Evolutionary conservation across 2,113 vertebrate species (phyloP), one percentile per base, ranked within the genome.

Genomic region (Microtus oregoni): DNA sequence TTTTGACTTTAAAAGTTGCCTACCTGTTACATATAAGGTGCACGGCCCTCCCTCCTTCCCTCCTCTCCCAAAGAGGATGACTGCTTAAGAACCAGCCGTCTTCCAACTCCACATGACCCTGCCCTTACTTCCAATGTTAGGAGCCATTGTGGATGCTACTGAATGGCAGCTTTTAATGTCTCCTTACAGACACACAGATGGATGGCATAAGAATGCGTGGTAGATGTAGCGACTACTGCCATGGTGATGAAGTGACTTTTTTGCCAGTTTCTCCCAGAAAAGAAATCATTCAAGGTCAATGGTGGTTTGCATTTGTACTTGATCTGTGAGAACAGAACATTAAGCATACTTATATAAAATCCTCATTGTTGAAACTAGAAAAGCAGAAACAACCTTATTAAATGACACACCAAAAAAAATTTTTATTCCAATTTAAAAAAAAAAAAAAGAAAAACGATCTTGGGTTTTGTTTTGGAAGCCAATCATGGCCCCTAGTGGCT

Each of bases 1-100:
- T 87, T 77, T 81, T 67, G 97, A 96, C 81, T 82, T 97, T 97
- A 92, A 95, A 96, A 95, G 94, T 96, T 92, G 97, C 88, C 73
- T 22, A 78, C 65, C 61, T 58, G 7, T 94, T 70, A 22, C 10
- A 1, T 79, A 79, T 65, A 82, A 92, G 14, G 4, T 47, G 2
- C 0, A 0, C 9, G 61, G 35, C 81, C n/a, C 22, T 77, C 32
- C 19, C 72, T 77, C 32, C 14, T 55, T 76, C 19, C 32, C 6
- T 1, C 7, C 32, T 35, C 19, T 32, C 22, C 26, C 30, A 7
- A 11, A 35, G 20, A 75, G 70, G 50, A 47, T 9, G 22, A 38
- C 68, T 89, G 11, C 26, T 4, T n/a, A 22, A 20, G 28, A 52
- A 44, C 47, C 65, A 30, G 12, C 88, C 7, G 1, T 63, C 44